phyloP scores from a whole-genome alignment of 1,140 invertebrate species.

The Hetaerina americana region DNA sequence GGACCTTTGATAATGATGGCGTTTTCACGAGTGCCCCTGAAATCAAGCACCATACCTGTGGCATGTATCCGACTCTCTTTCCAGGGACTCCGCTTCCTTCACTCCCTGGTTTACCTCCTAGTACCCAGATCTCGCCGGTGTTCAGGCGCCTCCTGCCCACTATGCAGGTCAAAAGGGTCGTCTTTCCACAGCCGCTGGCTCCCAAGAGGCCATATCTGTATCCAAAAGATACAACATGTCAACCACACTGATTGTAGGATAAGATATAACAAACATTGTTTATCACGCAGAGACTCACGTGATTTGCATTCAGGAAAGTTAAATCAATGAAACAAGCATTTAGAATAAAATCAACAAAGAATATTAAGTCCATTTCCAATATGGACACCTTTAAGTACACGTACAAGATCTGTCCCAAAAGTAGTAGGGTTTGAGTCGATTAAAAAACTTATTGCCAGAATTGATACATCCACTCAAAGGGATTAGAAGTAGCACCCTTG shows the following conservation, averaged over 20 bases:
- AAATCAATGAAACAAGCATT: neutral
- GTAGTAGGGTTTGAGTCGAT: too few species aligned
- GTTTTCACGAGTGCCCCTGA: too few species aligned
- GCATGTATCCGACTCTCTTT: constrained; percentile 72
- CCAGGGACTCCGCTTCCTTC: constrained; percentile 27
- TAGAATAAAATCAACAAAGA: neutral
- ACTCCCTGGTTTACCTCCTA: constrained; percentile 27
- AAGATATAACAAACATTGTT: neutral
- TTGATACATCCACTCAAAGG: too few species aligned
- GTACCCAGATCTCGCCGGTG: constrained; percentile 26
- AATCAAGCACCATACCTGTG: too few species aligned
- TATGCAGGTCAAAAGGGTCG: constrained; percentile 30
- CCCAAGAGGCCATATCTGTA: constrained; percentile 29
- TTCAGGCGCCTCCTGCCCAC: constrained; percentile 27
- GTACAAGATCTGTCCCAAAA: too few species aligned
- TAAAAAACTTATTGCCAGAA: too few species aligned
- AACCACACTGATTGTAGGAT: neutral
- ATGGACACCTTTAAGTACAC: too few species aligned
- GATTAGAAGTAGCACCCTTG: too few species aligned
- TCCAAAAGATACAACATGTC: neutral
- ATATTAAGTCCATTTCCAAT: too few species aligned
- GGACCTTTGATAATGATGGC: too few species aligned
- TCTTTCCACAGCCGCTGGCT: constrained; percentile 26
- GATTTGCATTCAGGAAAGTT: neutral
- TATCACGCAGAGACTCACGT: too few species aligned